Evolutionary conservation across 2,797 vertebrate genomes (phyloP).

Genomic region (Iguana delicatissima): DNA sequence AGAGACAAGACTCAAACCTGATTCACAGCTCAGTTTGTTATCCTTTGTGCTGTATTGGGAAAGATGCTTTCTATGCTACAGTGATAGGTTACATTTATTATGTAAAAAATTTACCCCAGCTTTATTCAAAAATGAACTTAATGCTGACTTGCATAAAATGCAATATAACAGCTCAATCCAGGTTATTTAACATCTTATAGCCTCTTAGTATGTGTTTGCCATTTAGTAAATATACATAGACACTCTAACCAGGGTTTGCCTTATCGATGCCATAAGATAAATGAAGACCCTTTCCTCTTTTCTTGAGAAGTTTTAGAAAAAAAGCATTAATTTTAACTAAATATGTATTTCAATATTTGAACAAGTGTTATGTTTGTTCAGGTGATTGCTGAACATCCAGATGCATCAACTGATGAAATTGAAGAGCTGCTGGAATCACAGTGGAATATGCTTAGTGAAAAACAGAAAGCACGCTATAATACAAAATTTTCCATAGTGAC

Average conservation of each 20-base stretch:
- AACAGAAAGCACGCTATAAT: constrained; percentile 84
- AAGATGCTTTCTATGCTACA: not conserved
- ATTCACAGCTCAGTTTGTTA: not conserved
- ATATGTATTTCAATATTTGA: not conserved
- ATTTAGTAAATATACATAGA: not conserved
- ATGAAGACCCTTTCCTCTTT: not conserved
- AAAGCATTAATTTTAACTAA: not conserved
- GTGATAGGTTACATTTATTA: constrained; percentile 2
- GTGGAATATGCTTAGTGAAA: constrained; percentile 87
- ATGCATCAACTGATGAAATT: constrained; percentile 83
- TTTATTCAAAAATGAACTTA: constrained; percentile 42
- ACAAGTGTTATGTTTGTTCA: constrained; percentile 55
- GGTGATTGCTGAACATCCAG: constrained; percentile 85
- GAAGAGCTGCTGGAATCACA: constrained; percentile 85
- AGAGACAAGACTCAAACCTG: not conserved
- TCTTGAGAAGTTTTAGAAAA: not conserved
- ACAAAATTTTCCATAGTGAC: constrained; percentile 86
- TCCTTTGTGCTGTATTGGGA: not conserved
- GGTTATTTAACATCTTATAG: not conserved
- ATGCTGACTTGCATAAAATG: not conserved
- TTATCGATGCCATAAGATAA: not conserved
- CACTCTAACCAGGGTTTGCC: too few relatives aligned
- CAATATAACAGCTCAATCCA: not conserved
- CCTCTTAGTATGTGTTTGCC: not conserved
- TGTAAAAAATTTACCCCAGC: constrained; percentile 65